Percentiles rank a stretch among this genome's conserved stretches.
Conservation (phyloP, 2,113 vertebrate genomes). For the Aramus guarauna region DNA sequence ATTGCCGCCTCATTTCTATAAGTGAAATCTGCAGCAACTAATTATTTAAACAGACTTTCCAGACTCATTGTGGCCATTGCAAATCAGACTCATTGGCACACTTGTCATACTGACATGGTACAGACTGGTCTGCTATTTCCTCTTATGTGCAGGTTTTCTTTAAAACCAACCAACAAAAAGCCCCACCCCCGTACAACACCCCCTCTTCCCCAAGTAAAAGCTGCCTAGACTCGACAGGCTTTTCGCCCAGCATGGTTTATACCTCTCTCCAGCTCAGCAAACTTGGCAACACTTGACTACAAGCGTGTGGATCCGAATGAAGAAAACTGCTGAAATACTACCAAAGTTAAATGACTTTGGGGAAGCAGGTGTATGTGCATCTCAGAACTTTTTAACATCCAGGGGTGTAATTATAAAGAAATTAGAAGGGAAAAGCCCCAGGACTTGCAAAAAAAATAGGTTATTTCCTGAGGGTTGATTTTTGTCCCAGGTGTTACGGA, state of each 20-base stretch:
- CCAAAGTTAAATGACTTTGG: background rate
- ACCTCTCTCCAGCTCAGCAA: background rate
- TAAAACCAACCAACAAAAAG: background rate
- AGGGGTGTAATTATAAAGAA: background rate
- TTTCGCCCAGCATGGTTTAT: background rate
- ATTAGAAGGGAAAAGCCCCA: background rate
- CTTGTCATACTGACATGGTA: background rate
- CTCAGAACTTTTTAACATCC: background rate
- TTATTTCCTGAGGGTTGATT: constrained; percentile 2
- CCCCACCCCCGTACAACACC: rapidly evolving
- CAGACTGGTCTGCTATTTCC: background rate
- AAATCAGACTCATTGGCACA: background rate
- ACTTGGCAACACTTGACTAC: background rate
- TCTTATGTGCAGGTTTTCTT: background rate
- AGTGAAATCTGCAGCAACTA: background rate
- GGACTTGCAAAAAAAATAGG: background rate
- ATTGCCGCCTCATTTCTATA: background rate
- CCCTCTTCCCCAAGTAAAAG: background rate
- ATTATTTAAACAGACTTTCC: background rate
- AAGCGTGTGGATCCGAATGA: constrained; percentile 5
- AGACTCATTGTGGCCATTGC: background rate
- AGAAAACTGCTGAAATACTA: constrained; percentile 20
- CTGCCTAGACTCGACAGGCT: background rate
- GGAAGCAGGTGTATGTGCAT: background rate
- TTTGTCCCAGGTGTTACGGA: background rate